Base-by-base conservation (phyloP, 2,888 invertebrate species). In the Phytoseiulus persimilis region DNA sequence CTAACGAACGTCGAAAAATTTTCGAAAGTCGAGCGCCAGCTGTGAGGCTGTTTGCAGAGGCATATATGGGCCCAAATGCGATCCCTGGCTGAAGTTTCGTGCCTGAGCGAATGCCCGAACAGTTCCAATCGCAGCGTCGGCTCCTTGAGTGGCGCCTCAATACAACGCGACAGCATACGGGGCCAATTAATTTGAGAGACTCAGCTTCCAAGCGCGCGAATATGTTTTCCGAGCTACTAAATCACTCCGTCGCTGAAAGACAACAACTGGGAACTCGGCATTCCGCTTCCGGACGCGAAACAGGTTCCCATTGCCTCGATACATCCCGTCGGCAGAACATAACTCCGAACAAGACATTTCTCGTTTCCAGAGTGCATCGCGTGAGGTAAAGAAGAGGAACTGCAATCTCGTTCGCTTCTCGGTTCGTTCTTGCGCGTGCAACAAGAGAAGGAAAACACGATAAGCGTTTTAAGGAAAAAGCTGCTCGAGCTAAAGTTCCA, bases 391-490 rank as follows among this genome's bases (percentile, higher is more conserved):
- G 28, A 14, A 18, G 65, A 28, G 65, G 28, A 2, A 28, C 65
- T 23, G 65, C 65, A 65, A 65, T 28, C 14, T 28, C 28, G 65
- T 65, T 65, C 65, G 1, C 65, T 65, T 28, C 28, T 28, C 65
- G 65, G 28, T 28, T 65, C 65, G 65, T 65, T 65, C 65, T 28
- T 39, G 39, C 65, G 65, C 65, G 65, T 65, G 65, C 65, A 65
- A 65, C 65, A 65, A 28, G 65, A 65, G 18, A 65, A 65, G 11
- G 33, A 45, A 87, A 87, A 87, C 87, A 87, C 87, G 87, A 87
- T 87, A 32, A 87, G 45, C 87, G 87, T 87, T 87, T 87, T 87
- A 87, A 87, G 87, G 45, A 87, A 87, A 33, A 87, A 32, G 87
- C 33, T 18, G 65, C 65, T 65, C 65, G 18, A 65, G 65, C 65